These are phyloP conservation scores for Acestrorhynchus altus DNA, from an alignment of 2,797 vertebrate species.

Conservation along the genomic window DNA sequence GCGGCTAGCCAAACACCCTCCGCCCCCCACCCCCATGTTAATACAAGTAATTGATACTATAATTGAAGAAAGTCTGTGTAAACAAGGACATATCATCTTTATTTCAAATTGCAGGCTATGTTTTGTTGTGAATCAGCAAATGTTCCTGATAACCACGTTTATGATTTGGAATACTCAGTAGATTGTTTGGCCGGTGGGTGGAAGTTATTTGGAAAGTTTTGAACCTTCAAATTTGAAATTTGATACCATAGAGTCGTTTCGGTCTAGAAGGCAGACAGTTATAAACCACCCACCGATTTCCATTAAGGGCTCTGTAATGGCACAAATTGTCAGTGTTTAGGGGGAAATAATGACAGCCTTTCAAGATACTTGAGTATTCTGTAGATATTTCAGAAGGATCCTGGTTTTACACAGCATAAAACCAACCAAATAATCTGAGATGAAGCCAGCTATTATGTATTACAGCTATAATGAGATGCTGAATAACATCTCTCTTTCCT, in stretches of 20 bases:
- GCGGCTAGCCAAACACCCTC: conserved; percentile 55
- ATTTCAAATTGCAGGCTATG: conserved; percentile 47
- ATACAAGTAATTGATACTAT: conserved; percentile 59
- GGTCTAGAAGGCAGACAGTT: conserved; percentile 46
- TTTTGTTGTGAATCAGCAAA: conserved; percentile 43
- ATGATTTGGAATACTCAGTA: conserved; percentile 50
- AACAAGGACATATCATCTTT: conserved; percentile 51
- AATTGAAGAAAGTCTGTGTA: conserved; percentile 55
- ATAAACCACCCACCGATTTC: conserved; percentile 52
- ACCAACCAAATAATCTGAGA: conserved; percentile 30
- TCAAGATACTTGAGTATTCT: neutral
- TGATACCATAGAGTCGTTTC: conserved; percentile 46
- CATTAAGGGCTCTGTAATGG: conserved; percentile 40
- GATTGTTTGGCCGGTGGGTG: conserved; percentile 27
- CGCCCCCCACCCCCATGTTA: conserved; percentile 32
- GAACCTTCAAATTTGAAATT: conserved; percentile 41
- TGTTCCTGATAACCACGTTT: conserved; percentile 24
- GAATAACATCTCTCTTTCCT: conserved; percentile 19
- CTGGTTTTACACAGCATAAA: conserved; percentile 33
- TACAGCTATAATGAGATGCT: conserved; percentile 23
- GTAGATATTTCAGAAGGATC: conserved; percentile 10
- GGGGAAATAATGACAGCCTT: conserved; percentile 52
- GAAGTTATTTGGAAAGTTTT: conserved; percentile 48
- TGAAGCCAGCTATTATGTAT: conserved; percentile 25
- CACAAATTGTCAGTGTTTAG: conserved; percentile 40